These are phyloP conservation scores for Altica lythri DNA, from an alignment of 2,888 invertebrate genomes.

Conservation along the genomic window DNA sequence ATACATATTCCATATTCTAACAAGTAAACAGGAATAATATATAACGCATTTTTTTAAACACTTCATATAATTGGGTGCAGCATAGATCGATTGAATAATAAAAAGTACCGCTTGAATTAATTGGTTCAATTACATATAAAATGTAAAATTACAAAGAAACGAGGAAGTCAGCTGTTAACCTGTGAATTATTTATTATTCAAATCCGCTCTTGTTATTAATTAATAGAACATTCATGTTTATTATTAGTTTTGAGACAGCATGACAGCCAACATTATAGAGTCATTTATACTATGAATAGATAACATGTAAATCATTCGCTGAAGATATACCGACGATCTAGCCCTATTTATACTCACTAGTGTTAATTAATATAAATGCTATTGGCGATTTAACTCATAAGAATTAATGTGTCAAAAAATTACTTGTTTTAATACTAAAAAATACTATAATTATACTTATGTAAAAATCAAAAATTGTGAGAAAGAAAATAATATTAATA, in stretches of 20 bases:
- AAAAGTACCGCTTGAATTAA: conserved; percentile 23
- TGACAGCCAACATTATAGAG: conserved; percentile 28
- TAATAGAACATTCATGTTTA: conserved; percentile 31
- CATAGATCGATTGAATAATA: conserved; percentile 15
- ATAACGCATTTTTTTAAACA: conserved; percentile 6
- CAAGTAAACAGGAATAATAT: no score
- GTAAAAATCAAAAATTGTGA: no score
- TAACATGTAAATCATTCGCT: conserved; percentile 1
- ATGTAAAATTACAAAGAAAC: conserved; percentile 27
- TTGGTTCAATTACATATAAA: conserved; percentile 36
- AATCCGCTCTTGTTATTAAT: conserved; percentile 34
- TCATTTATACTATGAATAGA: conserved; percentile 16
- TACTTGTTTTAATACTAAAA: no score
- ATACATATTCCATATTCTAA: no score
- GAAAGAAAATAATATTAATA: no score
- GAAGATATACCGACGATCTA: no score
- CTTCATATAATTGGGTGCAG: conserved; percentile 10
- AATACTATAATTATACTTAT: no score
- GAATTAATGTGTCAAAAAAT: no score
- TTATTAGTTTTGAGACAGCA: conserved; percentile 23
- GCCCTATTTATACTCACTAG: no score
- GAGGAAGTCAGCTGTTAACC: conserved; percentile 35
- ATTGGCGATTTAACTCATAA: no score
- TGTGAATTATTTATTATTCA: conserved; percentile 36
- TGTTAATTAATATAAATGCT: no score